phyloP scores from a whole-genome alignment of 1,140 invertebrate species.

The Drosophila ercepeae region DNA sequence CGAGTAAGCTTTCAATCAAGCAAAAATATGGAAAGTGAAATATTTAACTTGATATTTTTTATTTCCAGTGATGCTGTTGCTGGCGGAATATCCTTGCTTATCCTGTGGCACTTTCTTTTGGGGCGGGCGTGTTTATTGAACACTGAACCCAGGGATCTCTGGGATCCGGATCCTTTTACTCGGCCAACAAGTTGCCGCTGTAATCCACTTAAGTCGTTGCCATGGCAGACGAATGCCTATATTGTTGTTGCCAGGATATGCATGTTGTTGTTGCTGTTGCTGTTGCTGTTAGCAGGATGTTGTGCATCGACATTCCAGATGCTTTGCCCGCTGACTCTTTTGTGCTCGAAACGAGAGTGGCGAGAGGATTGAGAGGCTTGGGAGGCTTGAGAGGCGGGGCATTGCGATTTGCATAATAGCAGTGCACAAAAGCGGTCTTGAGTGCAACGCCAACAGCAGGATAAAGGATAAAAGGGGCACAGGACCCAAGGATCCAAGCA shows the following conservation, averaged over 20 bases:
- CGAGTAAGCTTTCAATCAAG: no score
- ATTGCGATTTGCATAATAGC: constrained; percentile 50
- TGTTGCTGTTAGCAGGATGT: constrained; percentile 3
- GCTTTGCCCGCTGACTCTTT: constrained; percentile 40
- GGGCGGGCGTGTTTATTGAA: constrained; percentile 45
- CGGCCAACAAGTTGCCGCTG: constrained; percentile 57
- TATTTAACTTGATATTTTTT: no score
- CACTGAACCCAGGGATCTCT: constrained; percentile 38
- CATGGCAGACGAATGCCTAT: constrained; percentile 21
- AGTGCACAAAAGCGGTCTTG: constrained; percentile 14
- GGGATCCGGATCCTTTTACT: constrained; percentile 29
- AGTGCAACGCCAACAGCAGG: constrained; percentile 1
- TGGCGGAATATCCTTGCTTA: not conserved
- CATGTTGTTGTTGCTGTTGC: not conserved
- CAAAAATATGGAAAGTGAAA: no score
- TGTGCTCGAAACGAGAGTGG: constrained; percentile 13
- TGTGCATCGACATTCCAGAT: constrained; percentile 47
- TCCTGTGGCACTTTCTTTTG: constrained; percentile 10
- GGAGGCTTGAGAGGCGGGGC: not conserved
- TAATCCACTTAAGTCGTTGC: constrained; percentile 57
- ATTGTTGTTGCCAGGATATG: constrained; percentile 2
- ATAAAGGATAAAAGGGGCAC: constrained; percentile 3
- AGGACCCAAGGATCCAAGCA: not conserved
- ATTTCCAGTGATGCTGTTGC: not conserved
- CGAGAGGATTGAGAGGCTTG: no score